Evolutionary conservation across 2,113 vertebrate genomes (phyloP).

Genomic region (Mastomys natalensis): DNA sequence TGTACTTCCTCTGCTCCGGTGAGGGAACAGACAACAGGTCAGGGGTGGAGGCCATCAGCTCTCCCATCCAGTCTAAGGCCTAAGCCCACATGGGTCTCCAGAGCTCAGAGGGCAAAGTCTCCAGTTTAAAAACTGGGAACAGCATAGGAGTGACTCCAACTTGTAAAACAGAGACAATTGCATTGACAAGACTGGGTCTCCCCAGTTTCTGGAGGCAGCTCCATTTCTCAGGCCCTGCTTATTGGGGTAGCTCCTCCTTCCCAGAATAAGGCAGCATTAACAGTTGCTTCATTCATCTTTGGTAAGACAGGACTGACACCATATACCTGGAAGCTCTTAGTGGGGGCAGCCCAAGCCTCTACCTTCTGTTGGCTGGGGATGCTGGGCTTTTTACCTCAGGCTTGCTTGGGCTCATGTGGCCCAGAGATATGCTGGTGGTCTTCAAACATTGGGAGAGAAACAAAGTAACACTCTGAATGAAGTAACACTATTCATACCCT

Average conservation of each 20-base stretch:
- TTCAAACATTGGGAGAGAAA: slow-evolving; percentile 65
- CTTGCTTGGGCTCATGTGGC: slow-evolving; percentile 48
- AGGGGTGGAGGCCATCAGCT: slow-evolving; percentile 43
- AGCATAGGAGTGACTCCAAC: slow-evolving; percentile 75
- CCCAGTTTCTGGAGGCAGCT: slow-evolving; percentile 13
- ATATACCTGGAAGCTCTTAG: slow-evolving; percentile 39
- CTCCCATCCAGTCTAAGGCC: slow-evolving; percentile 39
- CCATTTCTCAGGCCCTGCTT: slow-evolving; percentile 46
- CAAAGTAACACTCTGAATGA: slow-evolving; percentile 76
- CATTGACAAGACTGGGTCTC: slow-evolving; percentile 77
- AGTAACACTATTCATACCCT: slow-evolving; percentile 78
- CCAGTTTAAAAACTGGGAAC: slow-evolving; percentile 72
- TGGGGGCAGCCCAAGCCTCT: slow-evolving; percentile 23
- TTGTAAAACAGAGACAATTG: slow-evolving; percentile 79
- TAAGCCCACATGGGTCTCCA: slow-evolving; percentile 24
- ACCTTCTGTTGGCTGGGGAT: slow-evolving; percentile 40
- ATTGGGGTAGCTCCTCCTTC: slow-evolving; percentile 53
- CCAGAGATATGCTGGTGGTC: slow-evolving; percentile 57
- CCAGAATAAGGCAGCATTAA: slow-evolving; percentile 82
- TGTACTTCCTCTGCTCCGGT: slow-evolving; percentile 17
- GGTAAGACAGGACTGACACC: slow-evolving; percentile 73
- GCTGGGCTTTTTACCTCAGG: slow-evolving; percentile 60
- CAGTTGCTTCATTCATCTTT: slow-evolving; percentile 80
- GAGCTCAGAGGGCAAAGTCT: slow-evolving; percentile 64
- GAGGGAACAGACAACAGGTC: neutral